Conservation (phyloP, 2,797 vertebrate species). For the Rhodeus uyekii region DNA sequence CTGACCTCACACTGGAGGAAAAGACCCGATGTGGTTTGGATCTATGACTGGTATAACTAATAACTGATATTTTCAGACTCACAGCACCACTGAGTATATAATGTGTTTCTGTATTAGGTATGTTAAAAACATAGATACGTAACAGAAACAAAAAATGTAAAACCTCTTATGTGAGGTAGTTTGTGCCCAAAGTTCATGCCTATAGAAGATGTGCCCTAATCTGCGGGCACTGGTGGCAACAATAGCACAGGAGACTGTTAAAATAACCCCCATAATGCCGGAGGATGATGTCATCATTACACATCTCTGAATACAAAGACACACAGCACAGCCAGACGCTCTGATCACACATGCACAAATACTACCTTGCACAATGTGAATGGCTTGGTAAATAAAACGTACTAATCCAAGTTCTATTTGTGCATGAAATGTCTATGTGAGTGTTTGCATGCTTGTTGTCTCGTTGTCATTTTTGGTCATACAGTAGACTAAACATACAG, state of each 20-base stretch:
- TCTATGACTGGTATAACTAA: background rate
- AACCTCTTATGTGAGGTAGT: background rate
- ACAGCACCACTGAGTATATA: background rate
- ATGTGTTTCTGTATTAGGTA: background rate
- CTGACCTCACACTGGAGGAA: constrained; percentile 16
- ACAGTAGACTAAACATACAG: constrained; percentile 61
- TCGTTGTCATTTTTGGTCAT: constrained; percentile 37
- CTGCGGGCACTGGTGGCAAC: constrained; percentile 18
- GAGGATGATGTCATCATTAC: constrained; percentile 44
- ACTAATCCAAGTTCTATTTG: background rate
- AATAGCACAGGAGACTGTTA: constrained; percentile 26
- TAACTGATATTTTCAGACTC: background rate
- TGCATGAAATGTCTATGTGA: constrained; percentile 32
- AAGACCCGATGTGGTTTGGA: background rate
- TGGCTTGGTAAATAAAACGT: background rate
- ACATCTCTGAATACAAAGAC: constrained; percentile 38
- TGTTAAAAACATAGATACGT: background rate
- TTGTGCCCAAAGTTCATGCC: background rate
- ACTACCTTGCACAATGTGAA: background rate
- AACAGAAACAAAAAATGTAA: background rate
- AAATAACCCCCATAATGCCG: constrained; percentile 24
- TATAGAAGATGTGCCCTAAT: background rate
- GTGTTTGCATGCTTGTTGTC: constrained; percentile 45
- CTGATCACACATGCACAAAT: constrained; percentile 19
- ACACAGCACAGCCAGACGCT: background rate